Conservation (phyloP, 2,797 vertebrate genomes). For the Dendrocincla fuliginosa region DNA sequence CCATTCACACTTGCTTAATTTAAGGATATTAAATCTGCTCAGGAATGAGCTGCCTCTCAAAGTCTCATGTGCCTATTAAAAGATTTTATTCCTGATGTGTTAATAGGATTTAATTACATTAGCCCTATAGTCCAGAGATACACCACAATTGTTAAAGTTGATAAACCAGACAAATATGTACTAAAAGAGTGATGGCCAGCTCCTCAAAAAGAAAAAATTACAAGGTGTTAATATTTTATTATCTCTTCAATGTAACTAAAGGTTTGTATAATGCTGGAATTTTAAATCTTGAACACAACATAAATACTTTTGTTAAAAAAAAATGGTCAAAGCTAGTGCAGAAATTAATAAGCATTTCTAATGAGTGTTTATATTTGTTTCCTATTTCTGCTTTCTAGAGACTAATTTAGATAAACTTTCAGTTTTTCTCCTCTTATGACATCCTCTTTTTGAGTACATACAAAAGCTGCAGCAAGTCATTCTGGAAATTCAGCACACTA, state of each 20-base stretch:
- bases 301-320: constrained; percentile 4
- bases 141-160: constrained; percentile 68
- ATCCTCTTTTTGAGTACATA: constrained; percentile 16
- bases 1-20: constrained; percentile 83
- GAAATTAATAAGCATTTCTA: constrained; percentile 50
- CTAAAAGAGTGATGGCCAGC: constrained; percentile 46
- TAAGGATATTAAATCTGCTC: constrained; percentile 83
- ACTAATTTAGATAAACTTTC: constrained; percentile 54
- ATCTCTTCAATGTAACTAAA: not conserved
- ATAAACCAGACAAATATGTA: constrained; percentile 71
- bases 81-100: constrained; percentile 81
- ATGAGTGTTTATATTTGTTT: constrained; percentile 49
- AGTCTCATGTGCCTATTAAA: constrained; percentile 77
- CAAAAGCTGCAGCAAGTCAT: constrained; percentile 47
- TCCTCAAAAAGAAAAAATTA: not conserved
- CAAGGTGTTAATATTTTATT: constrained; percentile 53
- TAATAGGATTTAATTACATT: constrained; percentile 84
- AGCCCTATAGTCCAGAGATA: constrained; percentile 66
- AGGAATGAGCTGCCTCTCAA: constrained; percentile 77
- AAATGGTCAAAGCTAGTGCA: constrained; percentile 20
- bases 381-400: constrained; percentile 45
- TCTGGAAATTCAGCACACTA: constrained; percentile 55
- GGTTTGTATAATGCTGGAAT: constrained; percentile 26
- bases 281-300: not conserved
- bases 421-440: constrained; percentile 20